A percentile compares a stretch with the other conserved stretches of the same genome.
Conservation (phyloP, 1,140 invertebrate genomes). For the Cotesia chilonis region DNA sequence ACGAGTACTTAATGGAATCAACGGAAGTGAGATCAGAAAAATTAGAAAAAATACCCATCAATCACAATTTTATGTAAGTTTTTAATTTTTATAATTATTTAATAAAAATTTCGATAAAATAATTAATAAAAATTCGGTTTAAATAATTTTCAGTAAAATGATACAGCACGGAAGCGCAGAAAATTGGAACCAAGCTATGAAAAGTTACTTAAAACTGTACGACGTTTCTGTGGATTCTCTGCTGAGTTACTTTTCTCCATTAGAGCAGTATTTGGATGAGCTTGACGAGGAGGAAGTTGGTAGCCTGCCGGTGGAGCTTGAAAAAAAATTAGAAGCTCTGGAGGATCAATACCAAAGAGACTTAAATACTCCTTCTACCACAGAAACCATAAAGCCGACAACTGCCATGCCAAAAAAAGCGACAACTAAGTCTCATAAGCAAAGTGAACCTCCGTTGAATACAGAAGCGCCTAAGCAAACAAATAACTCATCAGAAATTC, state of each 20-base stretch:
- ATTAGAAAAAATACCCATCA: constrained; percentile 45
- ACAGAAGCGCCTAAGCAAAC: background rate
- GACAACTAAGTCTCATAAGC: background rate
- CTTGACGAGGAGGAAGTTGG: constrained; percentile 40
- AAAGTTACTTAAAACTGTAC: constrained; percentile 48
- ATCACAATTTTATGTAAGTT: constrained; percentile 45
- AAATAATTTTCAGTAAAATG: constrained; percentile 46
- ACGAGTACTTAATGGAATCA: constrained; percentile 54
- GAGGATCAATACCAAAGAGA: constrained; percentile 42
- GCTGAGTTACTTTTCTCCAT: constrained; percentile 48
- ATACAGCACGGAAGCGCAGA: constrained; percentile 44
- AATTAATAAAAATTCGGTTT: constrained; percentile 1
- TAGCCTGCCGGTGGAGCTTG: constrained; percentile 36
- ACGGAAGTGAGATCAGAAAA: constrained; percentile 51
- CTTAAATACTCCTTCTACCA: constrained; percentile 42
- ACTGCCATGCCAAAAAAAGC: constrained; percentile 2
- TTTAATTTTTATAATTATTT: background rate
- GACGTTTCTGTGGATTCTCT: constrained; percentile 43
- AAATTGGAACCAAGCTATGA: constrained; percentile 46
- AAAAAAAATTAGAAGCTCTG: constrained; percentile 46
- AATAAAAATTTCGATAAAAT: background rate
- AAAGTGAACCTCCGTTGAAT: background rate
- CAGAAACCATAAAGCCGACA: constrained; percentile 40
- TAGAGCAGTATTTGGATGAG: constrained; percentile 53
- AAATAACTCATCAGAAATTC: background rate